A percentile compares a stretch with the other conserved stretches of the same genome.
These are phyloP conservation scores for Achlya flavicornis DNA, from an alignment of 2,888 invertebrate genomes.

Conservation along the genomic window DNA sequence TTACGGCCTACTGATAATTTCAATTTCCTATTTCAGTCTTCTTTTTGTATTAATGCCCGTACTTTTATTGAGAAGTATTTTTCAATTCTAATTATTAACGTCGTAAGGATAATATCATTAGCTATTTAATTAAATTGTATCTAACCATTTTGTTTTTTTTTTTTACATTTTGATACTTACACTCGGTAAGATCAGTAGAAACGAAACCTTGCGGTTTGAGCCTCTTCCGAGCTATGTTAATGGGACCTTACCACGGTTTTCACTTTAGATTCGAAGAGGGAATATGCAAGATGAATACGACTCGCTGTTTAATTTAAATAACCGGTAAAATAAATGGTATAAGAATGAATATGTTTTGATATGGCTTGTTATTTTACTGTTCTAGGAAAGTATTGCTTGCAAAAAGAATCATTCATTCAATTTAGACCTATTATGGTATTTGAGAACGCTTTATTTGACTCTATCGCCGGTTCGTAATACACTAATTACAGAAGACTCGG, in stretches of 20 bases:
- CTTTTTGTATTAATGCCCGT: constrained; percentile 26
- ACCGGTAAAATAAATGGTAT: too few species aligned
- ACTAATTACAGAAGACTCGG: too few species aligned
- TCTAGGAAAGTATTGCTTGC: too few species aligned
- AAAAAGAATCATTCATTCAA: background rate
- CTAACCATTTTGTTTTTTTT: background rate
- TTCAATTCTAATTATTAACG: constrained; percentile 9
- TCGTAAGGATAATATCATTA: constrained; percentile 6
- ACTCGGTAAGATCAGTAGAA: constrained; percentile 25
- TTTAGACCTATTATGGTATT: too few species aligned
- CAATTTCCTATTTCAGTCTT: constrained; percentile 54
- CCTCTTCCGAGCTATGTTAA: constrained; percentile 41
- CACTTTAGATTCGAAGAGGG: constrained; percentile 13
- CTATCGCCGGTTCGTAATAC: too few species aligned
- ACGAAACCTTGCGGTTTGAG: constrained; percentile 41
- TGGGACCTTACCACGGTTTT: constrained; percentile 31
- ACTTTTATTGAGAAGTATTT: constrained; percentile 9
- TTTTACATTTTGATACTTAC: constrained; percentile 21
- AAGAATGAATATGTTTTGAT: too few species aligned
- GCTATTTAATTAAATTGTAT: background rate
- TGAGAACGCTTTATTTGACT: too few species aligned
- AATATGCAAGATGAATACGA: background rate
- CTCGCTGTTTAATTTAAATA: too few species aligned
- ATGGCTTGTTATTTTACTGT: too few species aligned
- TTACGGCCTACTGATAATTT: constrained; percentile 64